phyloP scores from a whole-genome alignment of 2,797 vertebrate species.

The Coregonus suidteri region DNA sequence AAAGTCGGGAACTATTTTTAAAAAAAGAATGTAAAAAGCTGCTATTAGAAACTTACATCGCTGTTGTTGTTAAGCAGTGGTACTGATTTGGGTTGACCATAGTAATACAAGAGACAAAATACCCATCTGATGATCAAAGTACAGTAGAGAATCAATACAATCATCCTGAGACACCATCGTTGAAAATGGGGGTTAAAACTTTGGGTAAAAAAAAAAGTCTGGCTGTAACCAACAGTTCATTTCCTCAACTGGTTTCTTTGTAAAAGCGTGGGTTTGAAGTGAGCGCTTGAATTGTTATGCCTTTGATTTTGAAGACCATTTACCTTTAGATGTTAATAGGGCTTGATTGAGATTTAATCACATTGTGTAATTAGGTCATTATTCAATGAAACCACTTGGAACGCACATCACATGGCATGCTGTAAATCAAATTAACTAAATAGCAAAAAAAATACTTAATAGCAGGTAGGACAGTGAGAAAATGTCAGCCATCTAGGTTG shows the following conservation, averaged over 20 bases:
- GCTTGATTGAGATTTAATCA: constrained; percentile 33
- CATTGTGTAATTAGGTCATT: constrained; percentile 43
- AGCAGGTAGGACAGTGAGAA: constrained; percentile 27
- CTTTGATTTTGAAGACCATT: constrained; percentile 19
- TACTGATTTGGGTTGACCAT: constrained; percentile 43
- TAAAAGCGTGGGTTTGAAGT: constrained; percentile 35
- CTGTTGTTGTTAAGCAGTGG: constrained; percentile 23
- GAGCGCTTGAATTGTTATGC: constrained; percentile 41
- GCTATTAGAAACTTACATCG: constrained; percentile 70
- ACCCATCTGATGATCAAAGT: constrained; percentile 48
- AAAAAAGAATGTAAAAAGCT: constrained; percentile 52
- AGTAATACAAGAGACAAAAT: constrained; percentile 47
- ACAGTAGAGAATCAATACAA: constrained; percentile 63
- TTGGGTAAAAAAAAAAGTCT: constrained; percentile 36
- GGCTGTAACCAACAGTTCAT: constrained; percentile 13
- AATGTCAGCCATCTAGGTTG: constrained; percentile 7
- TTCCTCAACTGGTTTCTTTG: constrained; percentile 19
- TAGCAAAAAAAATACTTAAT: constrained; percentile 13
- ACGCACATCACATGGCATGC: constrained; percentile 52
- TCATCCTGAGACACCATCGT: constrained; percentile 67
- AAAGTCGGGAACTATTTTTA: not conserved
- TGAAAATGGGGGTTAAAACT: constrained; percentile 35
- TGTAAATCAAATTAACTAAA: constrained; percentile 41
- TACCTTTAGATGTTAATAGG: constrained; percentile 36
- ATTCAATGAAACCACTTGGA: constrained; percentile 49